These are phyloP conservation scores for Sebastes umbrosus DNA, from an alignment of 2,797 vertebrate species.

Conservation along the genomic window DNA sequence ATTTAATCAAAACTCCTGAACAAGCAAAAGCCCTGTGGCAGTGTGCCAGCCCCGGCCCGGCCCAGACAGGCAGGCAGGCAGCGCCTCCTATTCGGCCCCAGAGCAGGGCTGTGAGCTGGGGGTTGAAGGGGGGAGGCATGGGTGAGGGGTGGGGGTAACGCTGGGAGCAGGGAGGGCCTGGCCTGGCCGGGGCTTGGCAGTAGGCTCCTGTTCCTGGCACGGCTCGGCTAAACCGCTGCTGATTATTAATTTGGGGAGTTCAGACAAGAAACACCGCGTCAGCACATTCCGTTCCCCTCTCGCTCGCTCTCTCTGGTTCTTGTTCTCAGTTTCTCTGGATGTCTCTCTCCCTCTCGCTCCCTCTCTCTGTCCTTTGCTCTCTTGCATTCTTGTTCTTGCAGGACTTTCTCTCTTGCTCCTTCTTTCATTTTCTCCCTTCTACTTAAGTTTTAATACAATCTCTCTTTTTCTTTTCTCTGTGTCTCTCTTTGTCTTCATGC, in stretches of 20 bases:
- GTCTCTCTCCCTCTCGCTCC: conserved; percentile 31
- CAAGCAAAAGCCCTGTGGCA: conserved; percentile 82
- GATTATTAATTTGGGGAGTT: conserved; percentile 86
- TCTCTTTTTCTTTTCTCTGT: neutral
- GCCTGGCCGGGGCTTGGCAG: conserved; percentile 73
- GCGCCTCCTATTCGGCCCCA: conserved; percentile 66
- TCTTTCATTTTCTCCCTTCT: conserved; percentile 9
- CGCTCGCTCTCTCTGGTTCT: conserved; percentile 8
- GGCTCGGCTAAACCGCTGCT: conserved; percentile 75
- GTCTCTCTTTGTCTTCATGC: conserved; percentile 44
- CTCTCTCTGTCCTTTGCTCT: conserved; percentile 36
- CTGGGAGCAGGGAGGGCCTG: conserved; percentile 54
- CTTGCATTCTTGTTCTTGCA: conserved; percentile 36
- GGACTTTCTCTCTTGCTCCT: conserved; percentile 3
- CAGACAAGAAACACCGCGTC: conserved; percentile 78
- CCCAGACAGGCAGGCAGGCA: conserved; percentile 47
- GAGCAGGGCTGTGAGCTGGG: conserved; percentile 33
- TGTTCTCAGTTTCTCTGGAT: conserved; percentile 23
- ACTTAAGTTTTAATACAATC: conserved; percentile 12
- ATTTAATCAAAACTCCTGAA: conserved; percentile 85
- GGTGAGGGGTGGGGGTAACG: conserved; percentile 17
- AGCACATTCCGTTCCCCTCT: conserved; percentile 78
- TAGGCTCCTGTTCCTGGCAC: conserved; percentile 77
- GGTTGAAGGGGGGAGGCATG: neutral
- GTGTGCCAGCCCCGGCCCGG: conserved; percentile 62